phyloP scores from a whole-genome alignment of 2,797 vertebrate species.

The Coregonus suidteri region DNA sequence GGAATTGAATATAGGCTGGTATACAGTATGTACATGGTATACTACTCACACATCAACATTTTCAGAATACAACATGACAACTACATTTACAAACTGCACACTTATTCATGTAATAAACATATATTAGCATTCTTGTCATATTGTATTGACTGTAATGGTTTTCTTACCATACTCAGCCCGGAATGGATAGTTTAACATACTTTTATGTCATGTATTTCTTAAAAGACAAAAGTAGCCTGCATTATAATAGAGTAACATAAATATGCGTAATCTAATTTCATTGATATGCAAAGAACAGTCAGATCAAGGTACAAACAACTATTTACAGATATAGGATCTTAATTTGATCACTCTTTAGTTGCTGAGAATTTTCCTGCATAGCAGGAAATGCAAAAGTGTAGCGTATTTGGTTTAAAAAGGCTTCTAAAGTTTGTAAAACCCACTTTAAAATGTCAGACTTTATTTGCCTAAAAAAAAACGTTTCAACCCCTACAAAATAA shows the following conservation, averaged over 20 bases:
- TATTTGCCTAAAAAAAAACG: too few species aligned
- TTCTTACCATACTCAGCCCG: neutral
- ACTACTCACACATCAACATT: neutral
- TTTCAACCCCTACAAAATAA: too few species aligned
- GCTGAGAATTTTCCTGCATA: too few species aligned
- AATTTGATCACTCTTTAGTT: too few species aligned
- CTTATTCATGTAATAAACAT: neutral
- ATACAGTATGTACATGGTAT: neutral
- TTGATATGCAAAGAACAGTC: neutral
- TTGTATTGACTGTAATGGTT: neutral
- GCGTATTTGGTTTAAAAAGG: too few species aligned
- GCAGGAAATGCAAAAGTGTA: too few species aligned
- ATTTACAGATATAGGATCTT: neutral
- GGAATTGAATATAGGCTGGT: neutral
- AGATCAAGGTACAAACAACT: neutral
- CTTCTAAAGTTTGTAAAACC: too few species aligned
- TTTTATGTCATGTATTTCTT: neutral
- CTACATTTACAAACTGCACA: neutral
- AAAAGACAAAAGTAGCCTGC: neutral
- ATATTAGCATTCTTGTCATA: neutral
- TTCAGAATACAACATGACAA: slow-evolving; percentile 1
- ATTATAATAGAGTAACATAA: neutral
- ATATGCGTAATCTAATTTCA: neutral
- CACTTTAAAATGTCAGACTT: too few species aligned
- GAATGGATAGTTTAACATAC: neutral